phyloP scores from a whole-genome alignment of 2,797 vertebrate species.

The Sebastes vulpes region DNA sequence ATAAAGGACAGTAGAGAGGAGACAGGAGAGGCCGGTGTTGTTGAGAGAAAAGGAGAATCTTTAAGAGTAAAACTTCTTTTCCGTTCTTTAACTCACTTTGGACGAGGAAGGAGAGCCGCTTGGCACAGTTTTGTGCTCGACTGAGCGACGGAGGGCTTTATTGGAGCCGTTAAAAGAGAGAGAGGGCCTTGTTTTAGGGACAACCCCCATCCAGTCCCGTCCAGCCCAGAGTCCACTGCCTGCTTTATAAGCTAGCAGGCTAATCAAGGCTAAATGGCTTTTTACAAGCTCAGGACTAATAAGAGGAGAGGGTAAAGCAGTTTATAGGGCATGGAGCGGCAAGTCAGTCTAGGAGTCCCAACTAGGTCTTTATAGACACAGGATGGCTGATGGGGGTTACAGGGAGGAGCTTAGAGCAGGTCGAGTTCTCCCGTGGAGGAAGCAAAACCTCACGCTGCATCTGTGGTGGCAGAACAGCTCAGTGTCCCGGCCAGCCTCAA shows the following conservation, averaged over 20 bases:
- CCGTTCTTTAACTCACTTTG: not conserved
- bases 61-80: not conserved
- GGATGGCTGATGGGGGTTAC: slow-evolving; percentile 39
- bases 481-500: not conserved
- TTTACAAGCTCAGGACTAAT: slow-evolving; percentile 91
- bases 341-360: slow-evolving; percentile 42
- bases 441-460: not conserved
- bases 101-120: not conserved
- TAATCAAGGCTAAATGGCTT: slow-evolving; percentile 93
- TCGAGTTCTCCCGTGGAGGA: not conserved
- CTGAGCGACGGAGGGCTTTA: slow-evolving; percentile 62
- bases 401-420: slow-evolving; percentile 21
- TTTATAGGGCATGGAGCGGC: slow-evolving; percentile 79
- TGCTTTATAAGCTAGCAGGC: slow-evolving; percentile 87
- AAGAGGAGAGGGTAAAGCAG: slow-evolving; percentile 83
- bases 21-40: not conserved
- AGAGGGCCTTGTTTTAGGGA: slow-evolving; percentile 47
- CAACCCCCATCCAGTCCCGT: slow-evolving; percentile 28
- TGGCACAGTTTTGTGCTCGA: slow-evolving; percentile 9
- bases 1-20: not conserved
- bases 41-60: not conserved
- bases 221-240: slow-evolving; percentile 61
- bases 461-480: not conserved
- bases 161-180: slow-evolving; percentile 71
- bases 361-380: slow-evolving; percentile 62